Evolutionary conservation across 2,888 invertebrate genomes (phyloP), one percentile per base, ranked within the genome.

Genomic region (Polyploca ridens): DNA sequence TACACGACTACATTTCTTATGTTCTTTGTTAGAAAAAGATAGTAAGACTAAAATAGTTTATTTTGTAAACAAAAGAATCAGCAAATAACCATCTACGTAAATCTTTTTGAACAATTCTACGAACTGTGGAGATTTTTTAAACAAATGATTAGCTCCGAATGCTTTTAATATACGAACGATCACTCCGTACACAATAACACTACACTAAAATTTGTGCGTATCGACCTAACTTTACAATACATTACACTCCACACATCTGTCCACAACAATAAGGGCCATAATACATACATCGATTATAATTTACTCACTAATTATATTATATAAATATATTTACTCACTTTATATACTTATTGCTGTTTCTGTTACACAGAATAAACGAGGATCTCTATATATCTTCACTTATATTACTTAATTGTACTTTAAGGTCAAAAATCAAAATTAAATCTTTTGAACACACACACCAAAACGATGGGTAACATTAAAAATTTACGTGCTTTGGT

Each of bases 131-230:
- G 19, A 8, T 19, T 19, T 16, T 54, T 19, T 19, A 62, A 69
- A 72, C 68, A 67, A 71, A 72, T 67, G 72, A 67, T 74, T 64
- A 71, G 66, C 64, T 67, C 69, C 74, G 67, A 71, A 74, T 72
- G 38, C 65, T 66, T 66, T 64, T 73, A 75, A 19, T 66, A 69
- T 41, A 38, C 38, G 38, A 2, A 41, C 74, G 66, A 69, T 78
- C 81, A 81, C 75, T 75, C 81, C 76, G 69, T 79, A 85, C 76
- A 71, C 71, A 78, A 83, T 83, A n/a, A 75, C 62, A 83, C 92
- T 93, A 92, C 89, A 84, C 88, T 91, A 92, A 86, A 83, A 87
- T 91, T 93, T 93, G 93, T 93, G 93, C 93, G 93, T 93, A 89
- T 93, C 91, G 84, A 88, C 83, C 89, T 92, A 91, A 85, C 72